Base-by-base conservation (phyloP, 1,140 invertebrate species). In the Ridgeia piscesae region DNA sequence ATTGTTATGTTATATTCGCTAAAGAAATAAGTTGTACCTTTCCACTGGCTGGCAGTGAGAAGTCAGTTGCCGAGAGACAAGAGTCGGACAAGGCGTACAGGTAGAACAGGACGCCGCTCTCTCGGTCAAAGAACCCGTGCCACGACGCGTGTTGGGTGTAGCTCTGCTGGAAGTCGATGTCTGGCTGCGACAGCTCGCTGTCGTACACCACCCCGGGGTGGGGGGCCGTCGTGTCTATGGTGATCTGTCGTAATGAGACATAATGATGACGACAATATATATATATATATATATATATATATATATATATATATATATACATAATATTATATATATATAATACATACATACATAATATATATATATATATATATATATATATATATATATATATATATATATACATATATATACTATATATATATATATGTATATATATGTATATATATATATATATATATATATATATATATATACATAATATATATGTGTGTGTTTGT, bases 71-170 rank as follows among this genome's bases (percentile, higher is more conserved):
- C 17, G 11, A 17, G 34, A 90, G 17, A 42, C 89, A 90, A 2
- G 17, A 17, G 31, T 90, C 89, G n/a, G 34, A 35, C 27, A 90
- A 90, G 89, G 34, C 35, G 89, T 90, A 90, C 31, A n/a, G 89
- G 89, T 90, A 90, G 89, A 90, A 90, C 34, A 42, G 1, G 34
- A 90, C 31, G 89, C 89, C 89, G 35, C 89, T 90, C 89, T 90
- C 89, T 42, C 89, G 89, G 31, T 90, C 89, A 34, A 90, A 42
- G 89, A 90, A 90, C 17, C 89, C 89, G 0, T 34, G 35, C 89
- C 89, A 90, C 0, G 89, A 90, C 34, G 89, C 89, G 34, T 42
- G 27, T 0, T 77, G 34, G 2, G 89, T 90, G 89, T 17, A 90
- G 58, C 58, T 31, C 58, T 77, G 58, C 17, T 77, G 58, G 58